Evolutionary conservation across 1,140 invertebrate species (phyloP), one percentile per base, ranked within the genome.

Genomic region (Aphis gossypii): DNA sequence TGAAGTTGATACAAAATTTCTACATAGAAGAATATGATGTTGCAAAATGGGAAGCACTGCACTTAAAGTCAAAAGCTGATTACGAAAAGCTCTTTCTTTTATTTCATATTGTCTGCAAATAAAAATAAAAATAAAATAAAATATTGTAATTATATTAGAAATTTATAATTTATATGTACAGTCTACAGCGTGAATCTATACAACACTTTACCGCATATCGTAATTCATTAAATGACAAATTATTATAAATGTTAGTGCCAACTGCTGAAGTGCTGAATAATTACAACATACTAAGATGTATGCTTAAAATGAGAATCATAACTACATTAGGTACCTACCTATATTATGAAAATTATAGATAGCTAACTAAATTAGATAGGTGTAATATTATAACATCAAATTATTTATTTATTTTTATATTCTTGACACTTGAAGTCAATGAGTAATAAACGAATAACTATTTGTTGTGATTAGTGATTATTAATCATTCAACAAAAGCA

Each of bases 41-140:
- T 97, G 97, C 21, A 97, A 95, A 44, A 97, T 96, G 0, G 97
- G 97, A 94, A 97, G 95, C 3, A 97, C 96, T 76, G 96, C 96
- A 30, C 96, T 96, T 93, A 96, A 94, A 5, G 96, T 96, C 0
- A 96, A 94, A 76, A 97, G 94, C 94, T 97, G 97, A 30, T 95
- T 95, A 46, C 96, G 95, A 76, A 97, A 96, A 94, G 96, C 95
- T 87, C 96, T 95, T 94, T 97, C 97, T 94, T 97, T 97, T 25
- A 95, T 96, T 94, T 97, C 97, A 94, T 96, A 97, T 94, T 97
- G 97, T 93, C 96, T 96, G 95, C 23, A 94, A 76, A 76, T 76
- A 76, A 95, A 93, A 60, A 93, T 35, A 51, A 83, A 94, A 48
- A 48, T 83, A 25, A 35, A 41, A 51, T 54, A 54, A 54, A 88